These are phyloP conservation scores for Boleophthalmus pectinirostris DNA, from an alignment of 2,113 vertebrate species.

Conservation along the genomic window DNA sequence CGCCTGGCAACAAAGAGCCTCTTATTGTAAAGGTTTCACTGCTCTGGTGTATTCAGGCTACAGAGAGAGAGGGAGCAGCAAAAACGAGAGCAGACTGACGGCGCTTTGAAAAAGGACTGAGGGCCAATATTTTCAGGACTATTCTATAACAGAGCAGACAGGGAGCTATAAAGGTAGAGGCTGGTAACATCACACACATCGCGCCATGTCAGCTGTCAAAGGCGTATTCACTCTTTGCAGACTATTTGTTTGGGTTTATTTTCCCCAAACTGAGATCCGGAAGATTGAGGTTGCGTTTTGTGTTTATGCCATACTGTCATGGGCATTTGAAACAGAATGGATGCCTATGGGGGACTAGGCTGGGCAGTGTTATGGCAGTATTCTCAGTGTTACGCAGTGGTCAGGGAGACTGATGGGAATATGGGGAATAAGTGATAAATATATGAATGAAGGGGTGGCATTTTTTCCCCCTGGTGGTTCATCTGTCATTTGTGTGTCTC, in stretches of 20 bases:
- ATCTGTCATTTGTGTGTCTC: not conserved
- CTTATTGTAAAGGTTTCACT: conserved; percentile 26
- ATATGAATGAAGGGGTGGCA: no score
- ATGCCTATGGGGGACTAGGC: not conserved
- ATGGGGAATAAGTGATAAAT: no score
- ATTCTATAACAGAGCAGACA: conserved; percentile 7
- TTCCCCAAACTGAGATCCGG: not conserved
- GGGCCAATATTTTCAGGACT: conserved; percentile 3
- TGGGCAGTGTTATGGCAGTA: not conserved
- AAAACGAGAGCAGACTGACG: conserved; percentile 32
- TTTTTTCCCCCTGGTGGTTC: not conserved
- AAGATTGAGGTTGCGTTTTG: not conserved
- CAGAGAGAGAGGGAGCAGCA: conserved; percentile 5
- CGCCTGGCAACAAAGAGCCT: conserved; percentile 43
- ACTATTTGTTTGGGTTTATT: not conserved
- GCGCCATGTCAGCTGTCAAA: conserved; percentile 6
- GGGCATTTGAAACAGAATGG: not conserved
- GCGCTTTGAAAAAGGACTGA: conserved; percentile 17
- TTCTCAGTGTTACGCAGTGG: not conserved
- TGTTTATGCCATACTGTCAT: not conserved
- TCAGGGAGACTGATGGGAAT: no score
- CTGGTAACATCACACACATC: conserved; percentile 1
- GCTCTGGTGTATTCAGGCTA: conserved; percentile 19
- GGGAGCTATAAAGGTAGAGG: conserved; percentile 4
- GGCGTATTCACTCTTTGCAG: not conserved